Conservation (phyloP, 37 sponge, comb jelly and placozoan species). For the Hexactinellida sp. region DNA sequence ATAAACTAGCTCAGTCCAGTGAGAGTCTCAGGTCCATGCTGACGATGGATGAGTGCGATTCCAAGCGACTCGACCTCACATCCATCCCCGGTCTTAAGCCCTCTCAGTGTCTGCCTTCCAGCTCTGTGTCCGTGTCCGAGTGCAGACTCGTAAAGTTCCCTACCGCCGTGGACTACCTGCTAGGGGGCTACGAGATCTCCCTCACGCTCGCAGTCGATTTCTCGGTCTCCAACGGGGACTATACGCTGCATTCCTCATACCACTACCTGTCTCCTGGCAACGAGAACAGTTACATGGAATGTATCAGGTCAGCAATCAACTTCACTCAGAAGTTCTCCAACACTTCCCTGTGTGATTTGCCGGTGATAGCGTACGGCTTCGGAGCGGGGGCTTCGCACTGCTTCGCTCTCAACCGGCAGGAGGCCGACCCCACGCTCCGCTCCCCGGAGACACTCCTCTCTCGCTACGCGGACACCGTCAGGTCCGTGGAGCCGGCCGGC, state of each 20-base stretch:
- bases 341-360: neutral
- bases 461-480: neutral
- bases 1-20: neutral
- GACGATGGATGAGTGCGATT: neutral
- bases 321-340: neutral
- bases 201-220: neutral
- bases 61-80: neutral
- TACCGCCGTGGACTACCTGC: neutral
- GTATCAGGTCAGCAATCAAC: neutral
- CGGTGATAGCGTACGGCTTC: neutral
- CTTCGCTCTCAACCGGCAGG: neutral
- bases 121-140: neutral
- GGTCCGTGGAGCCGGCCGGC: neutral
- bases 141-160: neutral
- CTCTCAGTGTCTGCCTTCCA: neutral
- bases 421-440: neutral
- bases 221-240: neutral
- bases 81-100: neutral
- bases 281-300: neutral
- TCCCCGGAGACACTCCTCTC: neutral
- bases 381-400: neutral
- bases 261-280: neutral
- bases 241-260: neutral
- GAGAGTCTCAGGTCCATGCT: neutral
- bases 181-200: neutral